These are phyloP conservation scores for Anomalospiza imberbis DNA, from an alignment of 2,797 vertebrate species.

Conservation along the genomic window DNA sequence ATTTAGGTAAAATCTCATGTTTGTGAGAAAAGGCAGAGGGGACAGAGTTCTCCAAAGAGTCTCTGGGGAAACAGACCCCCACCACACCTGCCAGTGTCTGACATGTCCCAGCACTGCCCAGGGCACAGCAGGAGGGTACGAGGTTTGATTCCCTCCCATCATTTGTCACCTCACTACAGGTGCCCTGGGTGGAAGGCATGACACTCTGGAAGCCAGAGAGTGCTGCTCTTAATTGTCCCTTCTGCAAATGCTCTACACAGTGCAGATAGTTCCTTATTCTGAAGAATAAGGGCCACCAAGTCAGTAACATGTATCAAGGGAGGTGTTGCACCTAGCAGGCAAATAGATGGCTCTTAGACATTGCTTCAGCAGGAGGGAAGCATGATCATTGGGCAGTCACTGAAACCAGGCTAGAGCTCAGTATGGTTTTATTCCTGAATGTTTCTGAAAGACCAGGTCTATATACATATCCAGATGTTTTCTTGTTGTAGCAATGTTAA, in stretches of 20 bases:
- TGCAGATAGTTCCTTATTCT: not conserved
- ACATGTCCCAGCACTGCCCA: not conserved
- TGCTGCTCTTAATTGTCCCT: not conserved
- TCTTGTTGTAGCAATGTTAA: not conserved
- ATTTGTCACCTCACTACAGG: not conserved
- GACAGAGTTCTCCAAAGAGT: not conserved
- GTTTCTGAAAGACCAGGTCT: not conserved
- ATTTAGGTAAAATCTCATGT: not conserved
- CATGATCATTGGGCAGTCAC: not conserved
- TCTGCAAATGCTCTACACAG: not conserved
- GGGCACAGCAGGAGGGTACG: not conserved
- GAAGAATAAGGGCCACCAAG: not conserved
- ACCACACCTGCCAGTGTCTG: rapidly evolving
- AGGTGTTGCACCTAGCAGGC: not conserved
- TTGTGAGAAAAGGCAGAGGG: not conserved
- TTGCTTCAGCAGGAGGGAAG: not conserved
- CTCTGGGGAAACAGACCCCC: not conserved
- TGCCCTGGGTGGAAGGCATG: not conserved
- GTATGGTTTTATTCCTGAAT: not conserved
- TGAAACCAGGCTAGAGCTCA: not conserved
- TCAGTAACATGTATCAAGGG: not conserved
- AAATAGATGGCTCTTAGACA: not conserved
- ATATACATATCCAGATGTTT: not conserved
- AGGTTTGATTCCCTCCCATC: not conserved
- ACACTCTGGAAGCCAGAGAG: not conserved